Percentiles rank a stretch among this genome's conserved stretches.
phyloP scores from a whole-genome alignment of 1,140 invertebrate species.

The Rhagoletis zephyria region DNA sequence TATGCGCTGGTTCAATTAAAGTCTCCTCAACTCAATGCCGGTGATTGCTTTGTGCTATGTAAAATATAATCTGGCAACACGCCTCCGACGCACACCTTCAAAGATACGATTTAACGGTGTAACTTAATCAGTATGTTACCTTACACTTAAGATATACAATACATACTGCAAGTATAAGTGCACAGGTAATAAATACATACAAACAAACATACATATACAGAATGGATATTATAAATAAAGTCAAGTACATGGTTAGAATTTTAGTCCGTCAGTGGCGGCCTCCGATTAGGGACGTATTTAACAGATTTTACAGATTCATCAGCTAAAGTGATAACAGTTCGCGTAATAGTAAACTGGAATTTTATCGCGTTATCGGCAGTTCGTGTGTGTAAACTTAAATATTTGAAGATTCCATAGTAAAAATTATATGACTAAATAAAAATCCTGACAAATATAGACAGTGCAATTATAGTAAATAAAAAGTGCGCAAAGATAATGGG shows the following conservation, averaged over 20 bases:
- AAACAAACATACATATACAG: background rate
- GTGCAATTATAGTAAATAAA: background rate
- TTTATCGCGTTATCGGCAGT: background rate
- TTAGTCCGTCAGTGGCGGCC: background rate
- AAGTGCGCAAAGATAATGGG: slow-evolving; percentile 2
- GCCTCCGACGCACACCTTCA: background rate
- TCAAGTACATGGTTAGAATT: slow-evolving; percentile 4
- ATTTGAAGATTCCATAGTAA: slow-evolving; percentile 1
- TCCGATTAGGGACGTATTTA: background rate
- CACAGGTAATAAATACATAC: background rate
- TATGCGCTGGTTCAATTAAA: no score
- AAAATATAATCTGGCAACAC: background rate
- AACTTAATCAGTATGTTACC: background rate
- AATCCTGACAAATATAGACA: slow-evolving; percentile 11
- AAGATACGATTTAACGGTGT: background rate
- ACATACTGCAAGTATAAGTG: background rate
- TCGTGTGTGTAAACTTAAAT: background rate
- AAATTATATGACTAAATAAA: background rate
- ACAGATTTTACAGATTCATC: background rate
- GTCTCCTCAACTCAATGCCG: no score
- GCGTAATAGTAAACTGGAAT: background rate
- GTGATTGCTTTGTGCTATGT: no score
- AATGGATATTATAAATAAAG: slow-evolving; percentile 8
- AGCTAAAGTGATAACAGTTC: no score
- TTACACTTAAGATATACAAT: background rate